Conservation (phyloP, 2,113 vertebrate genomes). For the Ascaphus truei region DNA sequence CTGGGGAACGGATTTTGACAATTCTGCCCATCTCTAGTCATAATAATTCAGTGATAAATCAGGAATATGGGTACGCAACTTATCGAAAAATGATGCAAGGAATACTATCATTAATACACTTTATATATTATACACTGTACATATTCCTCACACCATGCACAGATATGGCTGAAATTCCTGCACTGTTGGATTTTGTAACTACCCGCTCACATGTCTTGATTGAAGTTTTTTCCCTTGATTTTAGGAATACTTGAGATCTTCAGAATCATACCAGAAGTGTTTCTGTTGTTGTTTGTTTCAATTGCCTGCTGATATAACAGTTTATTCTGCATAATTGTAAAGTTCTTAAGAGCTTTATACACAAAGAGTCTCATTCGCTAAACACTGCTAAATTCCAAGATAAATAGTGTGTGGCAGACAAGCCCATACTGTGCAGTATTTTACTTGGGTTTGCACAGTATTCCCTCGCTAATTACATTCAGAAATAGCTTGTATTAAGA, state of each 20-base stretch:
- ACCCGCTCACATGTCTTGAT: background rate
- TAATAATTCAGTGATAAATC: too few relatives aligned
- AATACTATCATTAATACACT: too few relatives aligned
- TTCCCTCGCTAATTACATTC: background rate
- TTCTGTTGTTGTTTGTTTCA: slow-evolving; percentile 17
- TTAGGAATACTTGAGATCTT: slow-evolving; percentile 16
- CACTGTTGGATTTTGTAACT: background rate
- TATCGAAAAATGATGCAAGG: too few relatives aligned
- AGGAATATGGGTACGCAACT: too few relatives aligned
- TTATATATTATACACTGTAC: too few relatives aligned
- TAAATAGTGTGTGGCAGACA: background rate
- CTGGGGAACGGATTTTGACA: too few relatives aligned
- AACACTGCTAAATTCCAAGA: background rate
- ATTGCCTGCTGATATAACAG: slow-evolving; percentile 5
- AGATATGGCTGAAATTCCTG: background rate
- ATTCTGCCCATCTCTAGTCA: too few relatives aligned
- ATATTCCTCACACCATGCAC: too few relatives aligned
- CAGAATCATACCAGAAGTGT: slow-evolving; percentile 14
- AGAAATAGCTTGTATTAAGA: background rate
- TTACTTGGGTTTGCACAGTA: background rate
- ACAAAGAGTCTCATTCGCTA: background rate
- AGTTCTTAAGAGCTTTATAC: background rate
- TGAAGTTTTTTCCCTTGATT: background rate
- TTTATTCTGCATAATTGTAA: background rate
- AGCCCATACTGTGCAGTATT: background rate